These are phyloP conservation scores for Huso huso DNA, from an alignment of 2,797 vertebrate genomes.

Conservation along the genomic window DNA sequence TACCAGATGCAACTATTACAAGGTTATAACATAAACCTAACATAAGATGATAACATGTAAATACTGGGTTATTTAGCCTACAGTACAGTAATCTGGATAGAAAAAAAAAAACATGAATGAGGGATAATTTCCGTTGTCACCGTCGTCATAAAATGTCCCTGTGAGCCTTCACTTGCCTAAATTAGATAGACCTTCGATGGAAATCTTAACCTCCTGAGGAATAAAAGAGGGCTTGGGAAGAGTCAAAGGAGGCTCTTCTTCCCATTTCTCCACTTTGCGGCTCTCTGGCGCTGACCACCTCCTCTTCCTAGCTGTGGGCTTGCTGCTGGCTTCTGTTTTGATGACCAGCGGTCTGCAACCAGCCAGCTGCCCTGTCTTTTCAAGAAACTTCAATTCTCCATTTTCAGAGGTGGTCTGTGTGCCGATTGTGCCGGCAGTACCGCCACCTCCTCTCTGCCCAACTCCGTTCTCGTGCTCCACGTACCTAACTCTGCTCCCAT, in stretches of 20 bases:
- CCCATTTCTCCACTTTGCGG: slow-evolving; percentile 85
- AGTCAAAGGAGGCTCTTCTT: slow-evolving; percentile 88
- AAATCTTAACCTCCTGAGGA: slow-evolving; percentile 95
- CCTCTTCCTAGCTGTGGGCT: slow-evolving; percentile 76
- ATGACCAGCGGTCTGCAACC: slow-evolving; percentile 44
- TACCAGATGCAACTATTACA: slow-evolving; percentile 75
- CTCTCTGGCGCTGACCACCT: slow-evolving; percentile 96
- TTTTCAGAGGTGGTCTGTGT: slow-evolving; percentile 72
- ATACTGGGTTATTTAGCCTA: slow-evolving; percentile 84
- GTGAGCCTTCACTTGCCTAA: slow-evolving; percentile 82
- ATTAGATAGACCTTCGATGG: slow-evolving; percentile 96
- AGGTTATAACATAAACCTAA: slow-evolving; percentile 83
- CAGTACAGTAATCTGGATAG: slow-evolving; percentile 88
- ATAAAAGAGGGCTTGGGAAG: slow-evolving; percentile 95
- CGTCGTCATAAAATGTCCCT: slow-evolving; percentile 40
- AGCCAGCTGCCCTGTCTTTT: slow-evolving; percentile 61
- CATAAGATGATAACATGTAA: slow-evolving; percentile 82
- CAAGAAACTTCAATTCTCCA: slow-evolving; percentile 76
- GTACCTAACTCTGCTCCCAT: slow-evolving; percentile 65
- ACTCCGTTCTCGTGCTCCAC: slow-evolving; percentile 86
- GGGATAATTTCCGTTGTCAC: slow-evolving; percentile 53
- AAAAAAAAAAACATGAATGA: slow-evolving; percentile 47
- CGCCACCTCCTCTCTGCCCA: slow-evolving; percentile 59
- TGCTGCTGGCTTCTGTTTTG: slow-evolving; percentile 60
- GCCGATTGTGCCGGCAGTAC: slow-evolving; percentile 23